Evolutionary conservation across 2,113 vertebrate genomes (phyloP), one percentile per base, ranked within the genome.

Genomic region (Clinocottus analis): DNA sequence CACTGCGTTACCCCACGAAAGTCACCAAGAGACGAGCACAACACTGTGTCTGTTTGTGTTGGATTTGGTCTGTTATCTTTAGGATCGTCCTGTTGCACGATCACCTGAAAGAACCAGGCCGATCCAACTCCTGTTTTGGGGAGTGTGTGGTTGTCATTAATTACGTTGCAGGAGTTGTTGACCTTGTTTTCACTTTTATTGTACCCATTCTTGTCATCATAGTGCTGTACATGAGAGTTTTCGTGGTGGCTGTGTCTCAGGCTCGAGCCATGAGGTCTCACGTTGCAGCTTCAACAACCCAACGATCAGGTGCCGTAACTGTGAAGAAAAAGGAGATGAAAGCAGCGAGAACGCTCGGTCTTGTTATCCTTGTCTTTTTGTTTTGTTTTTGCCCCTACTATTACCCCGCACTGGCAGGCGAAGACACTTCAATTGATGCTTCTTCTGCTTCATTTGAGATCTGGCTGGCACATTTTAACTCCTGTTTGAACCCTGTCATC

Each of bases 361-460:
- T 89, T 23, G 77, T 91, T 10, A 14, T 90, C 0, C 3, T 72
- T 5, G 86, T 85, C 27, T 91, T 90, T 68, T 13, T 90, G 7
- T 21, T 77, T 0, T 88, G 87, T 41, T 79, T 87, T 19, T 89
- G 82, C 33, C 90, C 90, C 0, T 89, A 87, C 16, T 90, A 69
- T 16, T 83, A n/a, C 49, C 77, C 76, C 0, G 1, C 70, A 2
- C 47, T 90, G 31, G 39, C 39, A 37, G 89, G 84, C 0, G 13
- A 81, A 17, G 73, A 90, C 27, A 88, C 74, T 16, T 58, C 66
- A 2, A 16, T 84, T 0, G 21, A 70, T 33, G 72, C 85, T 39
- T 71, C 87, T 1, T 39, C 75, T 7, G 79, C 31, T 7, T 56
- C 41, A 3, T 53, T 67, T 8, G 79, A 75, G 13, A 70, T 85